A percentile compares a stretch with the other conserved stretches of the same genome.
phyloP scores from a whole-genome alignment of 2,797 vertebrate genomes.

The Coendou prehensilis region DNA sequence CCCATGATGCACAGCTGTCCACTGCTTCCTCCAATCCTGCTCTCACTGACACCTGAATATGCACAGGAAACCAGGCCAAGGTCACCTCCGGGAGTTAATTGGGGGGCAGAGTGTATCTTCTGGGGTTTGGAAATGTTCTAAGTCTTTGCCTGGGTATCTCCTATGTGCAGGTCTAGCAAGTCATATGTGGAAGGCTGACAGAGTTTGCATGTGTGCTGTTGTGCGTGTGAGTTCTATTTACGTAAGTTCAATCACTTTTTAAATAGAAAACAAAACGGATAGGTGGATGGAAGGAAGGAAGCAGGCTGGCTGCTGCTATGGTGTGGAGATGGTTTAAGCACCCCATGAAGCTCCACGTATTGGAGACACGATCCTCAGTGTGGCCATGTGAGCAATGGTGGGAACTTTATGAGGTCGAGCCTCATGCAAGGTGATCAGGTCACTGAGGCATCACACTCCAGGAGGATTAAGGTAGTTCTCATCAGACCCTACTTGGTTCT shows the following conservation, averaged over 20 bases:
- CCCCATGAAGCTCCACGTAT: neutral
- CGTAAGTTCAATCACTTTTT: neutral
- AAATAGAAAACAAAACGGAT: neutral
- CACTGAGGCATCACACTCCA: neutral
- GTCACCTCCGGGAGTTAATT: too few species aligned
- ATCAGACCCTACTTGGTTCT: neutral
- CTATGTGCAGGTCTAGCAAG: rapidly evolving
- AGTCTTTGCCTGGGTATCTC: too few species aligned
- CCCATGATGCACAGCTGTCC: rapidly evolving
- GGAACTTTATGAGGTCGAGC: neutral
- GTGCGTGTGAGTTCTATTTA: neutral
- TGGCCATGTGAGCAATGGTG: neutral
- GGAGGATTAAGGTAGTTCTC: neutral
- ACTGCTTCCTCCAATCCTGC: rapidly evolving
- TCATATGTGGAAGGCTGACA: neutral
- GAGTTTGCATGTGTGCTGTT: rapidly evolving
- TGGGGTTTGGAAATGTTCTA: neutral
- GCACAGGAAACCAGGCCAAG: neutral
- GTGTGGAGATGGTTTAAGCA: neutral
- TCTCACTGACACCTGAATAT: rapidly evolving
- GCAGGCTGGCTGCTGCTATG: neutral
- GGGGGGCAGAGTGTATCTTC: neutral
- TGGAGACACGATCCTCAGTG: neutral
- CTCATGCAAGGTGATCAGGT: neutral
- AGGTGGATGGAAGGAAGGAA: neutral